Conservation (phyloP, 2,888 invertebrate genomes). For the Andrena flavipes region DNA sequence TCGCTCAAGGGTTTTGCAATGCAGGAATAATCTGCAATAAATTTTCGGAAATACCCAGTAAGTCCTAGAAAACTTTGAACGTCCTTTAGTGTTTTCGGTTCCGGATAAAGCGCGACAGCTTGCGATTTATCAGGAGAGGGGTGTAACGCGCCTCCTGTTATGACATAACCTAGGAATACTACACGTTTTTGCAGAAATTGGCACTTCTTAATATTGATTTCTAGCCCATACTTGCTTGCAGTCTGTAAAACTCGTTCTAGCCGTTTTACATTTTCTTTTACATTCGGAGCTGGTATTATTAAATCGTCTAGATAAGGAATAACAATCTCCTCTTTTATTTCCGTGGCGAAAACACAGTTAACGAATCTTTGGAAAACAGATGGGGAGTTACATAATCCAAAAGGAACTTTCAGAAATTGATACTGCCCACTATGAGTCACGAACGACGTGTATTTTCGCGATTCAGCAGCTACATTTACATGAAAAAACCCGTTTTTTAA, state of each 20-base stretch:
- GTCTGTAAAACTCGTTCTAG: not conserved
- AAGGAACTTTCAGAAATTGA: conserved; percentile 1
- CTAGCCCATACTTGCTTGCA: conserved; percentile 16
- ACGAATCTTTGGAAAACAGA: conserved; percentile 22
- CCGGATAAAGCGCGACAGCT: conserved; percentile 6
- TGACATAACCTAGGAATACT: not conserved
- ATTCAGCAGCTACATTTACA: not conserved
- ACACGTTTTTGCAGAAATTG: conserved; percentile 9
- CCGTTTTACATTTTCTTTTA: not conserved
- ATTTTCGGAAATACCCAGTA: not conserved
- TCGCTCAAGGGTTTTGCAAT: no score
- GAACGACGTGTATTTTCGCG: conserved; percentile 20
- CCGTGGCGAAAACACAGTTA: conserved; percentile 7
- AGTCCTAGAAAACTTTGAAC: conserved; percentile 20
- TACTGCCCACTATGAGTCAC: conserved; percentile 18
- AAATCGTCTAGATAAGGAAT: conserved; percentile 27
- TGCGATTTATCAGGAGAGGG: not conserved
- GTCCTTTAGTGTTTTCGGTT: not conserved
- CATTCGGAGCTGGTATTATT: not conserved
- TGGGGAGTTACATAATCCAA: not conserved
- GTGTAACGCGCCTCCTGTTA: not conserved
- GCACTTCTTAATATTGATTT: conserved; percentile 24
- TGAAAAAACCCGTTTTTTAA: no score
- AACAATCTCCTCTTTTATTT: conserved; percentile 6
- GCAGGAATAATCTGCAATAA: no score